phyloP scores from a whole-genome alignment of 1,140 invertebrate genomes.

The Halyomorpha halys region DNA sequence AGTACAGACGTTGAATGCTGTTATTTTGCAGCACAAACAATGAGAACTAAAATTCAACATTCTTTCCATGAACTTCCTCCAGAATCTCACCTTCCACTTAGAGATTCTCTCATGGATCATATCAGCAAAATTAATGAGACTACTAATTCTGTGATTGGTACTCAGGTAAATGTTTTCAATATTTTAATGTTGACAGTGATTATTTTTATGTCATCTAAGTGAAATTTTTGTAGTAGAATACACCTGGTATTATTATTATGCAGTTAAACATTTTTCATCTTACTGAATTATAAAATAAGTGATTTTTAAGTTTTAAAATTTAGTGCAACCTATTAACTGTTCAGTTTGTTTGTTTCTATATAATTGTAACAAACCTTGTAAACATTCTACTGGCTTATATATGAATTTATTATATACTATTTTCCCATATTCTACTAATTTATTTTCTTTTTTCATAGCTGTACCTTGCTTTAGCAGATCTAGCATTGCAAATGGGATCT shows the following conservation, averaged over 20 bases:
- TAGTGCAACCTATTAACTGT: too few relatives aligned
- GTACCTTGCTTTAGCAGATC: slow-evolving; percentile 81
- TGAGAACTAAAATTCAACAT: slow-evolving; percentile 88
- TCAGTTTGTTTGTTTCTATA: too few relatives aligned
- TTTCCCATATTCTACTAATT: slow-evolving; percentile 17
- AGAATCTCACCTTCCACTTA: slow-evolving; percentile 69
- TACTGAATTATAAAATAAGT: too few relatives aligned
- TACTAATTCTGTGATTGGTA: slow-evolving; percentile 75
- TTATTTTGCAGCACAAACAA: slow-evolving; percentile 96
- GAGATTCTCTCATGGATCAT: slow-evolving; percentile 86
- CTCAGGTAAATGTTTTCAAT: slow-evolving; percentile 46
- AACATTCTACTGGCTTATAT: too few relatives aligned
- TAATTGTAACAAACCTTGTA: too few relatives aligned
- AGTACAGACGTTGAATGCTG: slow-evolving; percentile 82
- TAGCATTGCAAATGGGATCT: slow-evolving; percentile 83
- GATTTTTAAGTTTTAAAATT: too few relatives aligned
- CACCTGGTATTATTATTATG: too few relatives aligned
- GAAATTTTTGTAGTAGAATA: too few relatives aligned
- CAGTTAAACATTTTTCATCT: too few relatives aligned
- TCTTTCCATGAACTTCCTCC: slow-evolving; percentile 86
- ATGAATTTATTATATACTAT: neutral
- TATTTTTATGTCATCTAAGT: too few relatives aligned
- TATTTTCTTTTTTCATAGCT: slow-evolving; percentile 46
- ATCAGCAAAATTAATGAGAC: slow-evolving; percentile 71
- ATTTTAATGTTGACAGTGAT: too few relatives aligned